Conservation (phyloP, 1,140 invertebrate genomes). For the Ditylenchus dipsaci region DNA sequence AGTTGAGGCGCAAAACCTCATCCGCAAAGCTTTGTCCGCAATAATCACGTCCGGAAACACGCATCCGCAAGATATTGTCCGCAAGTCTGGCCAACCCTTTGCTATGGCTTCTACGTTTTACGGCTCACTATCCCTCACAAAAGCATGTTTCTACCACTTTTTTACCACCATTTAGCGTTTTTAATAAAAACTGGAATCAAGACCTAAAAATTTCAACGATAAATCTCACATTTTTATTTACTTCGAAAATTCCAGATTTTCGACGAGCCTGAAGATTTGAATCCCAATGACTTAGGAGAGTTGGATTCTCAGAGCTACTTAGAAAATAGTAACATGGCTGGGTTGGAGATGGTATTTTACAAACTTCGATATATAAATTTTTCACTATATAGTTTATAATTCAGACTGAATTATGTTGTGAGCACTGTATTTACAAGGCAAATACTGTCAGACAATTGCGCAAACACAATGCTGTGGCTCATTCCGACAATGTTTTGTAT, state of each 20-base stretch:
- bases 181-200: too few relatives aligned
- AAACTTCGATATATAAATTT: background rate
- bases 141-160: too few relatives aligned
- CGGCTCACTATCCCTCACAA: too few relatives aligned
- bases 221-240: too few relatives aligned
- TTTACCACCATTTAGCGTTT: too few relatives aligned
- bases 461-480: conserved; percentile 62
- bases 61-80: too few relatives aligned
- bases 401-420: conserved; percentile 58
- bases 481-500: conserved; percentile 65
- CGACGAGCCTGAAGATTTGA: conserved; percentile 38
- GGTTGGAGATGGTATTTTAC: background rate
- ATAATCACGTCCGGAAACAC: too few relatives aligned
- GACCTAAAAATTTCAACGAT: too few relatives aligned
- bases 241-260: conserved; percentile 31
- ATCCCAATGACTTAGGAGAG: conserved; percentile 28
- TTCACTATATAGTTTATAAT: background rate
- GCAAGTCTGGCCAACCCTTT: too few relatives aligned
- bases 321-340: background rate
- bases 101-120: too few relatives aligned
- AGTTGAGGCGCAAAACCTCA: too few relatives aligned
- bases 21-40: too few relatives aligned
- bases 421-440: conserved; percentile 62
- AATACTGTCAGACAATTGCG: conserved; percentile 61
- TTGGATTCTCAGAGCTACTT: conserved; percentile 10